A percentile compares a stretch with the other conserved stretches of the same genome.
phyloP scores from a whole-genome alignment of 2,888 invertebrate species.

The Dolichopus griseipennis region DNA sequence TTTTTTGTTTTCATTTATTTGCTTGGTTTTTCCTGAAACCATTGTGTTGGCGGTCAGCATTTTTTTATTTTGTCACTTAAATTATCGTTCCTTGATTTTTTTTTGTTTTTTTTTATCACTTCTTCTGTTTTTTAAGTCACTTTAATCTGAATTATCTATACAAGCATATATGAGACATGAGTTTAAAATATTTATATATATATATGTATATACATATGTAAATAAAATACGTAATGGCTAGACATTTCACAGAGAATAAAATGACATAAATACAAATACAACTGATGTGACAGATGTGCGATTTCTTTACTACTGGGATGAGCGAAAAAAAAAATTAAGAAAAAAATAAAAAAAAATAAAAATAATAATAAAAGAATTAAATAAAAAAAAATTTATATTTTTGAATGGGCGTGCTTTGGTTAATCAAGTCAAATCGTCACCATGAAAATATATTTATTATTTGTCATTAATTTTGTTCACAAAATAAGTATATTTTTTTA shows the following conservation, averaged over 20 bases:
- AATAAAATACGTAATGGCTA: neutral
- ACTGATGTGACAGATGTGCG: conserved; percentile 4
- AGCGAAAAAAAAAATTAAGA: neutral
- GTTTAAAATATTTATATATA: no score
- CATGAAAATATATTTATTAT: neutral
- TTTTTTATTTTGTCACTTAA: no score
- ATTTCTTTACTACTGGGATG: neutral
- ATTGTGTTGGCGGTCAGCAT: no score
- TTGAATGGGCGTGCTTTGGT: conserved; percentile 6
- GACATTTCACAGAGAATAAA: neutral
- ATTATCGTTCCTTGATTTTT: no score
- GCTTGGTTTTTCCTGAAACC: no score
- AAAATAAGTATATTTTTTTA: neutral
- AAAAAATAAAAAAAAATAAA: neutral
- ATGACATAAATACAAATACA: neutral
- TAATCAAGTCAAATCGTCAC: conserved; percentile 6
- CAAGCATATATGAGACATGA: no score
- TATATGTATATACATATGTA: no score
- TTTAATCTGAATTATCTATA: no score
- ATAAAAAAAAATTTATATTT: neutral
- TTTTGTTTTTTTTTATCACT: no score
- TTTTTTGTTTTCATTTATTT: no score
- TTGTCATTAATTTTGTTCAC: neutral
- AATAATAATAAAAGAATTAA: neutral
- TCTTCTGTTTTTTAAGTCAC: no score